Base-by-base conservation (phyloP, 64 coral and sea anemone genomes). In the Montipora cactus region DNA sequence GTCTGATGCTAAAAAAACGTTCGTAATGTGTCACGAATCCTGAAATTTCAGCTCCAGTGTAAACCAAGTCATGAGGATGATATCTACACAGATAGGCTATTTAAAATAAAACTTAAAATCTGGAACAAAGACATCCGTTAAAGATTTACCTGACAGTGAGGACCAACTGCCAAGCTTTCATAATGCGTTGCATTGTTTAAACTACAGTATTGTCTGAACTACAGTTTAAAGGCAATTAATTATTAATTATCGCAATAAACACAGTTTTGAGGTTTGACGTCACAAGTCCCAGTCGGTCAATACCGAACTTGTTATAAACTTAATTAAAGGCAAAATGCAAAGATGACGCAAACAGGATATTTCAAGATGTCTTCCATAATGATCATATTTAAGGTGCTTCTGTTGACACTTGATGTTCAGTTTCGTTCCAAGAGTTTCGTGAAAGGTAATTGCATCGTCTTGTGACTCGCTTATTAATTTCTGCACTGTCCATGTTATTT, bases 261-360 rank as follows among this genome's bases (percentile, higher is more conserved):
- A 14, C 61, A 64, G 13, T 7, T 64, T 12, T 64, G 9, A 64
- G 76, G 37, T 78, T 78, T 78, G 76, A 78, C 76, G 76, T 78
- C 76, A 78, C 14, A 5, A 16, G 5, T 8, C 18, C 2, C 45
- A 16, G 44, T 37, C 76, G 1, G n/a, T 18, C 47, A 21, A 15
- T 71, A 37, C 47, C 16, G 76, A 4, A 10, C 74, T 10, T 76
- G 37, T 76, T 12, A 14, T 64, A 64, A 9, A 7, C 46, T 25
- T 47, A 14, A 1, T 46, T 46, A 0, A 19, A 19, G 6, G 73
- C 13, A 55, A 20, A 53, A 3, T 21, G 18, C 49, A 55, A 48
- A 21, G 21, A 18, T 67, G 13, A 0, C 37, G 21, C 10, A 62
- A 64, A 72, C 46, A 64, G 82, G 62, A 21, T n/a, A 5, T 10